Evolutionary conservation across 2,113 vertebrate genomes (phyloP).

Genomic region (Tylochromis polylepis): DNA sequence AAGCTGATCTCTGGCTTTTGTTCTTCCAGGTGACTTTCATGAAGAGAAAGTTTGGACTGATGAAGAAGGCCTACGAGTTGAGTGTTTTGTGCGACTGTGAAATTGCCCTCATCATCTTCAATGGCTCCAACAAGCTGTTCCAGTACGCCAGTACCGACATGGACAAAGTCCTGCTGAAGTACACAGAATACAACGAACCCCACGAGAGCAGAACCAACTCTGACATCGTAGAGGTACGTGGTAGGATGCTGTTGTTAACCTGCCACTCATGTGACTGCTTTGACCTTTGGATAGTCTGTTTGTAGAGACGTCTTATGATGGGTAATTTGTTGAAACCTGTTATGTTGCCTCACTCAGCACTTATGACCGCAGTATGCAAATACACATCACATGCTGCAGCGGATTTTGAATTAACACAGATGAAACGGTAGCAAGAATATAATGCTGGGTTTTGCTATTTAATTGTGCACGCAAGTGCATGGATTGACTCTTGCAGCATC

Average conservation of each 20-base stretch:
- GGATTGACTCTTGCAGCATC: background rate
- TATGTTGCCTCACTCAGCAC: background rate
- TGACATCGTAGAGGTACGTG: slow-evolving; percentile 94
- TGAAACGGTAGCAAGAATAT: background rate
- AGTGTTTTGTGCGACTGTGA: slow-evolving; percentile 98
- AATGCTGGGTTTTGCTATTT: background rate
- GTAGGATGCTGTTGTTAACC: background rate
- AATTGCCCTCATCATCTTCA: slow-evolving; percentile 99
- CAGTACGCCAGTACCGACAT: slow-evolving; percentile 98
- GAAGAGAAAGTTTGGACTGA: slow-evolving; percentile 96
- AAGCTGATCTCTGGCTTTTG: background rate
- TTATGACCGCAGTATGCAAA: background rate
- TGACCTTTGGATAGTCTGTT: background rate
- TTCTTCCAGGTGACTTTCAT: slow-evolving; percentile 90
- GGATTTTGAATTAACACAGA: background rate
- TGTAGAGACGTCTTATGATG: background rate
- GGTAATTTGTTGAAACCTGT: background rate
- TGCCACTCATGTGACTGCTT: background rate
- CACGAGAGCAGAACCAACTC: slow-evolving; percentile 98
- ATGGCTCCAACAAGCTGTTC: slow-evolving; percentile 98
- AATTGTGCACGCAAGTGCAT: background rate
- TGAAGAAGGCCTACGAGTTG: slow-evolving; percentile 98
- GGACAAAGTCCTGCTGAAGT: slow-evolving; percentile 98
- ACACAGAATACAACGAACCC: slow-evolving; percentile 95
- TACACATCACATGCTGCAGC: background rate